Conservation (phyloP, 2,797 vertebrate species). For the Agapornis canus region DNA sequence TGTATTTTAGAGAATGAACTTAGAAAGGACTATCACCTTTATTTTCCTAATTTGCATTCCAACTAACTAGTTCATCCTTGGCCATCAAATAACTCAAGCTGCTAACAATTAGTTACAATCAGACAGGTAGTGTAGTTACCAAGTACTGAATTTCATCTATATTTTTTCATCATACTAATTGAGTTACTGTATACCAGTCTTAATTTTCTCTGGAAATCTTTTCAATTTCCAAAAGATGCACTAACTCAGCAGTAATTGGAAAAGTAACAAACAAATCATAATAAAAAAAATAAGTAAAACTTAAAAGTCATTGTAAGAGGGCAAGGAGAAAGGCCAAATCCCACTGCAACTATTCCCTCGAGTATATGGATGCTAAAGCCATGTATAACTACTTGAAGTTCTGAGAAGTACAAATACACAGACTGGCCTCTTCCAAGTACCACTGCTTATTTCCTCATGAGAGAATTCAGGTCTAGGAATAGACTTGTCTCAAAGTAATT, state of each 20-base stretch:
- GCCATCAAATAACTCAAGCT: not conserved
- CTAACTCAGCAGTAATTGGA: not conserved
- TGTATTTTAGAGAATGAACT: not conserved
- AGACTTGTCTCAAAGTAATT: not conserved
- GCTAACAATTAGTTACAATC: not conserved
- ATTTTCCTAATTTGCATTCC: not conserved
- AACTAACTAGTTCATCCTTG: not conserved
- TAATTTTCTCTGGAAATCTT: not conserved
- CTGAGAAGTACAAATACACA: not conserved
- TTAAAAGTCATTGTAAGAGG: not conserved
- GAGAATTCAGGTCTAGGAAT: not conserved
- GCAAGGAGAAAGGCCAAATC: not conserved
- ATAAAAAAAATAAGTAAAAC: not conserved
- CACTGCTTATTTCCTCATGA: not conserved
- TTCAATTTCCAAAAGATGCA: not conserved
- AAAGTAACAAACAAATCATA: not conserved
- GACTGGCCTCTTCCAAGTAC: not conserved
- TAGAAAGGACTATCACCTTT: not conserved
- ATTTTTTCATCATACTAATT: not conserved
- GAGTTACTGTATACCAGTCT: not conserved
- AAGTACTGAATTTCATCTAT: not conserved
- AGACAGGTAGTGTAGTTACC: not conserved
- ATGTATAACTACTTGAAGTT: not conserved
- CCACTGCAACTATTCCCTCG: not conserved
- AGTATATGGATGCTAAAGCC: not conserved